Evolutionary conservation across 2,797 vertebrate species (phyloP), one percentile per base, ranked within the genome.

Genomic region (Chaunax sp.): DNA sequence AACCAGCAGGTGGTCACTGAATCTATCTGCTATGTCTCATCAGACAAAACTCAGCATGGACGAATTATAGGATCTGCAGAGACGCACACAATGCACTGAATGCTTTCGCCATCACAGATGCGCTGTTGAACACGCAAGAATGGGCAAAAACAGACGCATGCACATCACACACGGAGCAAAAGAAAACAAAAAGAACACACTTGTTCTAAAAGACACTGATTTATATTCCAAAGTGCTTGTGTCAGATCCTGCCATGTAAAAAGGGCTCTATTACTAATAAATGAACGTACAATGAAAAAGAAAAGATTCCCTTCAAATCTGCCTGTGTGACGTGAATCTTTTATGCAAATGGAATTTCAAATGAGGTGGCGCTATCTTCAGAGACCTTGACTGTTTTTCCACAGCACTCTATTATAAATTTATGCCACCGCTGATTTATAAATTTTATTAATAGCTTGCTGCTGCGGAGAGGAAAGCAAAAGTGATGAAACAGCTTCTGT

Each of bases 321-420:
- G 85, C 80, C 89, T 54, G 83, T 90, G 92, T 93, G 89, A 88
- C 83, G 87, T 91, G 92, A 93, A 92, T 93, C 92, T 96, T 96
- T 96, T 94, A 95, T 94, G 95, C 93, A 93, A 96, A 95, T 93
- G 92, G 95, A 95, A 96, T 96, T 89, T 89, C 38, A 92, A 93
- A 96, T 95, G 95, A 95, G 92, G 86, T 70, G 89, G 58, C 89
- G 91, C 91, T 79, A 90, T 94, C 93, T 93, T 91, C 90, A 87
- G 92, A 93, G 92, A 92, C 90, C 87, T 83, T 78, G 87, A 67
- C 83, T 83, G 93, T 84, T 93, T 93, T 93, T 93, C 89, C 77
- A 85, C 77, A 93, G 92, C 87, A 90, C 92, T 89, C 88, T 84
- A 94, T 96, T 95, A 93, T n/a, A 95, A 96, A 96, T 94, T 87